Conservation (phyloP, 92 coral and sea anemone species). For the Desmophyllum pertusum region DNA sequence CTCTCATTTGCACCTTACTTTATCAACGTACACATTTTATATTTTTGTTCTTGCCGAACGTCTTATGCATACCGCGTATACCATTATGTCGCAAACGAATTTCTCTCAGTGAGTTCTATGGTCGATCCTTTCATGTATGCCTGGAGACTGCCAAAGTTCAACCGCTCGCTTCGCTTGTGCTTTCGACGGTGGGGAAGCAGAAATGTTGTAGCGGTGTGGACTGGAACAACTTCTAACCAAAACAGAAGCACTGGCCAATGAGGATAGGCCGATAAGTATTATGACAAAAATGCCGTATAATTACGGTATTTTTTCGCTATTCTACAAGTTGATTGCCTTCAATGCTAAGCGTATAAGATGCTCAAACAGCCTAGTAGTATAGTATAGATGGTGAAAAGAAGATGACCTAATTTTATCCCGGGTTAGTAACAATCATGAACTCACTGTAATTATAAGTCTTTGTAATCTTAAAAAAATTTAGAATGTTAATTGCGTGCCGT, state of each 20-base stretch:
- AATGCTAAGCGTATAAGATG: too few relatives aligned
- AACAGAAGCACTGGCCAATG: background rate
- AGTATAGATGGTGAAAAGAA: too few relatives aligned
- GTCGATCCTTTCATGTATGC: slow-evolving; percentile 46
- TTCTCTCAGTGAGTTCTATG: slow-evolving; percentile 24
- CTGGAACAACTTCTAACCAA: slow-evolving; percentile 11
- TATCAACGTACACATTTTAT: slow-evolving; percentile 19
- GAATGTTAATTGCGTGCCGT: too few relatives aligned
- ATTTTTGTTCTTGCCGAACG: slow-evolving; percentile 28
- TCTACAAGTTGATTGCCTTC: too few relatives aligned
- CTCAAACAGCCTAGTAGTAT: too few relatives aligned
- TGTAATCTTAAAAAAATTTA: too few relatives aligned
- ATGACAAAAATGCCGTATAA: too few relatives aligned
- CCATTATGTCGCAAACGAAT: slow-evolving; percentile 18
- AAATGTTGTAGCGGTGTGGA: slow-evolving; percentile 2
- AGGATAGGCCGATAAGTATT: too few relatives aligned
- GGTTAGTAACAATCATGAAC: too few relatives aligned
- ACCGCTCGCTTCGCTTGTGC: slow-evolving; percentile 35
- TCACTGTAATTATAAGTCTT: too few relatives aligned
- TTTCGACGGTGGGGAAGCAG: background rate
- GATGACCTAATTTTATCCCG: too few relatives aligned
- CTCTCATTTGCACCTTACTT: slow-evolving; percentile 32
- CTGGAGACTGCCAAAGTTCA: slow-evolving; percentile 42
- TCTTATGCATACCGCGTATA: slow-evolving; percentile 2
- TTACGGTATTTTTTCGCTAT: too few relatives aligned